phyloP scores from a whole-genome alignment of 2,888 invertebrate genomes.

The Mesorhabditis belari region DNA sequence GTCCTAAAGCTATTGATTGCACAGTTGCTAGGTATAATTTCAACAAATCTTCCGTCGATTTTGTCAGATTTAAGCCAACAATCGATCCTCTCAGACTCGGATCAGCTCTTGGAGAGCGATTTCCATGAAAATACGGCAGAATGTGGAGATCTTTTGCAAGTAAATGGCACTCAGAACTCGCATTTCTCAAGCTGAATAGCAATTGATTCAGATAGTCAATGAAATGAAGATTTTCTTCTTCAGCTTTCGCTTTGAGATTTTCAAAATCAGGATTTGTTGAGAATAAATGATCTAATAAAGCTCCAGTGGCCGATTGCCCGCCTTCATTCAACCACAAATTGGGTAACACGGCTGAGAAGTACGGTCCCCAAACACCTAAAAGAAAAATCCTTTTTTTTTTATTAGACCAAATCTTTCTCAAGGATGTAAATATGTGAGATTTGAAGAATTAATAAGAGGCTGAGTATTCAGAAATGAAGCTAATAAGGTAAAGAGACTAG shows the following conservation, averaged over 20 bases:
- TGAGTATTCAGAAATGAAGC: no score
- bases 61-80: not conserved
- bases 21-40: not conserved
- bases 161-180: not conserved
- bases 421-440: no score
- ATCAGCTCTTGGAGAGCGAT: not conserved
- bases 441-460: no score
- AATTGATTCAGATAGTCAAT: not conserved
- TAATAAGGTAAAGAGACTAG: no score
- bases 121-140: not conserved
- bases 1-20: not conserved
- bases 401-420: no score
- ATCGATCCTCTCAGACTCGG: not conserved
- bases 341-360: not conserved
- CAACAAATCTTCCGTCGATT: not conserved
- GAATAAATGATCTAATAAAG: not conserved
- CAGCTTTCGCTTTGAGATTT: not conserved
- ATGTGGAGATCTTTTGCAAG: not conserved
- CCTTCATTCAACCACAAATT: not conserved
- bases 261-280: not conserved
- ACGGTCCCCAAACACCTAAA: not conserved
- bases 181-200: not conserved
- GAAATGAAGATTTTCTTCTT: no score
- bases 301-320: not conserved
- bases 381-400: no score